Evolutionary conservation across 2,113 vertebrate species (phyloP).

Genomic region (Trogon surrucura): DNA sequence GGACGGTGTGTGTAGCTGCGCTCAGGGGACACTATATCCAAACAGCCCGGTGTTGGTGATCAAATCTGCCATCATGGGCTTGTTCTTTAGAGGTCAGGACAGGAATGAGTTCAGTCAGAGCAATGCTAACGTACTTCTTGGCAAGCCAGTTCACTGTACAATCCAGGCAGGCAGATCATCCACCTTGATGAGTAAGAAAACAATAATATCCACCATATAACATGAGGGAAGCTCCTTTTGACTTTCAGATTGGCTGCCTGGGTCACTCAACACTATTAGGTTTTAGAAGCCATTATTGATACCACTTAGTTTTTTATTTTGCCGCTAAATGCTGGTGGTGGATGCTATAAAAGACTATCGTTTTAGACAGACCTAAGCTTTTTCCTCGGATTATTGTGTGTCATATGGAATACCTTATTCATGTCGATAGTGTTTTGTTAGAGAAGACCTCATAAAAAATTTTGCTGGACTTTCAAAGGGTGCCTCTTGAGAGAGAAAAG

Average conservation of each 20-base stretch:
- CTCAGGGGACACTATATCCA: not conserved
- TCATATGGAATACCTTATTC: not conserved
- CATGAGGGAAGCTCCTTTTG: not conserved
- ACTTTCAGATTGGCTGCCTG: not conserved
- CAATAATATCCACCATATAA: not conserved
- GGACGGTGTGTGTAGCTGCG: not conserved
- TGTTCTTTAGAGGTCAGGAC: not conserved
- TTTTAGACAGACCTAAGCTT: not conserved
- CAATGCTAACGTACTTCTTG: not conserved
- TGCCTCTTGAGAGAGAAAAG: not conserved
- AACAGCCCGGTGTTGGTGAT: not conserved
- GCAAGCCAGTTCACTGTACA: not conserved
- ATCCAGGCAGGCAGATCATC: not conserved
- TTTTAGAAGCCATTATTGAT: not conserved
- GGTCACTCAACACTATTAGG: not conserved
- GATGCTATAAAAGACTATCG: not conserved
- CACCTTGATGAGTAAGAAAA: not conserved
- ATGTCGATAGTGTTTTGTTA: not conserved
- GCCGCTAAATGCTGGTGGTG: not conserved
- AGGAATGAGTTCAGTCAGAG: not conserved
- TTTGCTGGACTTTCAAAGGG: not conserved
- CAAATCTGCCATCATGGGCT: not conserved
- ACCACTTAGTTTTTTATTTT: not conserved
- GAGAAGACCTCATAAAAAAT: not conserved
- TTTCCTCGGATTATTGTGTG: not conserved